A percentile compares a stretch with the other conserved stretches of the same genome.
These are phyloP conservation scores for Ovis aries DNA, from an alignment of 2,113 vertebrate species.

Conservation along the genomic window DNA sequence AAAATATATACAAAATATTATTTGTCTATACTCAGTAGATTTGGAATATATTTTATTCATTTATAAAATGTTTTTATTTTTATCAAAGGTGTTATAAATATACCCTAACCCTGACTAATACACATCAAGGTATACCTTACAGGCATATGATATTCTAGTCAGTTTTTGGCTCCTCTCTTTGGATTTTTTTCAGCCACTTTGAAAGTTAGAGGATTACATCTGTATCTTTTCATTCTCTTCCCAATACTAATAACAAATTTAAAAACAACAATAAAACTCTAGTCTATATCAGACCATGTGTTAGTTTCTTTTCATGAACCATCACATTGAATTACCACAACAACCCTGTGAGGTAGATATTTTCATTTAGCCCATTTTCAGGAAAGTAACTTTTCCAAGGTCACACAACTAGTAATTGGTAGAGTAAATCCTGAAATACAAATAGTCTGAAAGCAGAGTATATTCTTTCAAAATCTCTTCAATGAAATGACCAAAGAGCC, in stretches of 20 bases:
- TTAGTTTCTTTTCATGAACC: neutral
- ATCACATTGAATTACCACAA: neutral
- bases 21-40: neutral
- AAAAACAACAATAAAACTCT: neutral
- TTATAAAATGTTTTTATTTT: neutral
- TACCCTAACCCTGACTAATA: neutral
- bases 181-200: neutral
- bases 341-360: neutral
- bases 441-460: neutral
- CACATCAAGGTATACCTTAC: neutral
- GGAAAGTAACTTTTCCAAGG: neutral
- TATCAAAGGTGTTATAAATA: neutral
- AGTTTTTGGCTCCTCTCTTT: neutral
- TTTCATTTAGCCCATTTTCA: neutral
- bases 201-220: neutral
- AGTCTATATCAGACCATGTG: neutral
- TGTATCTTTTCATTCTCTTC: neutral
- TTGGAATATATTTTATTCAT: neutral
- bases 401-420: neutral
- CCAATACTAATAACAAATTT: neutral
- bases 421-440: neutral
- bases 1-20: neutral
- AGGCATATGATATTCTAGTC: neutral
- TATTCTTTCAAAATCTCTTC: neutral
- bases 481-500: neutral